Evolutionary conservation across 2,797 vertebrate genomes (phyloP), one percentile per base, ranked within the genome.

Genomic region (Phyllotis vaccarum): DNA sequence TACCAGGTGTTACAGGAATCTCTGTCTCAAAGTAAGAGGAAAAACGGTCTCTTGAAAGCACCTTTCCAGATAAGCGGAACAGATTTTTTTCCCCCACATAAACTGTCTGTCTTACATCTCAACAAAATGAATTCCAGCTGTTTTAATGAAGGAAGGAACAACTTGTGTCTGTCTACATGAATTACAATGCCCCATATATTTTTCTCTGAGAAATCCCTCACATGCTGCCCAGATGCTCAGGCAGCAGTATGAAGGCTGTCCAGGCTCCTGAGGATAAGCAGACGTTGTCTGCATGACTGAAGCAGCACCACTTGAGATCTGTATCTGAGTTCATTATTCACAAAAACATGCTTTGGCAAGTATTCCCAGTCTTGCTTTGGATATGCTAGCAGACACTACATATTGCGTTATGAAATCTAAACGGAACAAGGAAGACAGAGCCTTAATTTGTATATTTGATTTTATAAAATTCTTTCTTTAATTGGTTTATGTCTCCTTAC

Each of bases 1-100:
- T 89, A 58, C 86, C 96, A 96, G 93, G 89, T 97, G 89, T 95
- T 95, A 43, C 6, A 68, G 37, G 13, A 81, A 91, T 95, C 60
- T 58, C 93, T 88, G 72, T 86, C 93, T 81, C 68, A 76, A 95
- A 74, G 34, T 11, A 90, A 89, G 92, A 78, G 2, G 0, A 24
- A 21, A 31, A 66, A 93, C 72, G 66, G 66, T 12, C 21, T 29
- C 17, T 74, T 43, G 3, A 76, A 76, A 93, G 52, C 27, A 40
- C 43, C 58, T 81, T 87, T 37, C 34, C 75, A 94, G 89, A 89
- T 94, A 94, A 94, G 96, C 94, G 95, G 70, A 95, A 96, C 72
- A 95, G 86, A 82, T 92, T 96, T 66, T 89, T 46, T n/a, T n/a
- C n/a, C n/a, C 54, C 43, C 92, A 46, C 27, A 81, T 76, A 89